Percentiles rank a stretch among this genome's conserved stretches.
Evolutionary conservation across 2,113 vertebrate genomes (phyloP).

Genomic region (Dolichotis patagonum): DNA sequence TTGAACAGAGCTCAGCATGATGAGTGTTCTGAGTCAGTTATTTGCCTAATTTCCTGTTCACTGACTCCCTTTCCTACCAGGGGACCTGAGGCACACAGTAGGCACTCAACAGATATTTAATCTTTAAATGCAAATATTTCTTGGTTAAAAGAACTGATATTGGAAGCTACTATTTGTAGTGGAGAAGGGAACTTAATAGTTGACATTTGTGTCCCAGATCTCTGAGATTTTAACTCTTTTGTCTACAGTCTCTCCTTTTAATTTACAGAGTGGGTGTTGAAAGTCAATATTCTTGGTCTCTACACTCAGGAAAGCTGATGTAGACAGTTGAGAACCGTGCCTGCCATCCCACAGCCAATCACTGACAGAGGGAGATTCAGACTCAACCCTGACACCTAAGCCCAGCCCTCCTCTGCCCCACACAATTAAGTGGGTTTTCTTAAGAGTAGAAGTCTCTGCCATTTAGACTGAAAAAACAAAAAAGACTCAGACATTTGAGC

Average conservation of each 20-base stretch:
- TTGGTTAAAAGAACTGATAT: not conserved
- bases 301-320: not conserved
- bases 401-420: not conserved
- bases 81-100: not conserved
- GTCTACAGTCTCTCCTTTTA: not conserved
- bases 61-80: not conserved
- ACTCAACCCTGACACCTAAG: not conserved
- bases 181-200: not conserved
- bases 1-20: not conserved
- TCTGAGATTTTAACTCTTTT: not conserved
- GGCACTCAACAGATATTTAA: not conserved
- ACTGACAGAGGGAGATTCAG: not conserved
- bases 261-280: not conserved
- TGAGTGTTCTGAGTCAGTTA: not conserved
- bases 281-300: not conserved
- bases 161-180: not conserved
- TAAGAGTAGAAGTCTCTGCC: conserved; percentile 29
- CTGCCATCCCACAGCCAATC: not conserved
- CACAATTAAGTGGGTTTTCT: not conserved
- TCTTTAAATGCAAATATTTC: not conserved
- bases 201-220: not conserved
- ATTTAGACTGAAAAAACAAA: conserved; percentile 5
- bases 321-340: not conserved
- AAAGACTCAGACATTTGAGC: not conserved
- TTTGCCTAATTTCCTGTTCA: not conserved